These are phyloP conservation scores for Cantharis rustica DNA, from an alignment of 2,888 invertebrate genomes.

Conservation along the genomic window DNA sequence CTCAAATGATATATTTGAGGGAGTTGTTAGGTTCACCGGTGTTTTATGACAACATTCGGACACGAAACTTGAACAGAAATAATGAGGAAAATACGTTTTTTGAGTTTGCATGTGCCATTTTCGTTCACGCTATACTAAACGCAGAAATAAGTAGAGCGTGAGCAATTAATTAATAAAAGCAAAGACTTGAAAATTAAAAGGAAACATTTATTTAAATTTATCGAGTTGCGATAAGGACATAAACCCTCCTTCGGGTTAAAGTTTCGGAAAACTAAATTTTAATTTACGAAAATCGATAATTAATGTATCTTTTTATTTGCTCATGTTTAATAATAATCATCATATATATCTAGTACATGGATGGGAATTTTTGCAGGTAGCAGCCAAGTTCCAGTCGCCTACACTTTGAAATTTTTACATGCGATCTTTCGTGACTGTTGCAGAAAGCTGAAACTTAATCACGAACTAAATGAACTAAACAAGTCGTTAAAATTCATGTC, in stretches of 20 bases:
- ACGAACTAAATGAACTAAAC: constrained; percentile 27
- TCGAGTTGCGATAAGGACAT: not conserved
- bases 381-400: constrained; percentile 18
- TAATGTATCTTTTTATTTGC: not conserved
- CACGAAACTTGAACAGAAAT: constrained; percentile 35
- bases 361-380: constrained; percentile 12
- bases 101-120: constrained; percentile 17
- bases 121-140: constrained; percentile 12
- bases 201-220: not conserved
- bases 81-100: constrained; percentile 28
- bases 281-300: not conserved
- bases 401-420: constrained; percentile 25
- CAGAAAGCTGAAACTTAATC: constrained; percentile 25
- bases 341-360: not conserved
- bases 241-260: not conserved
- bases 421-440: constrained; percentile 28
- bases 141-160: not conserved
- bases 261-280: not conserved
- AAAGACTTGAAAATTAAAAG: not conserved
- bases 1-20: constrained; percentile 25
- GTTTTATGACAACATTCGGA: constrained; percentile 33
- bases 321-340: constrained; percentile 4
- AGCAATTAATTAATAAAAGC: not conserved
- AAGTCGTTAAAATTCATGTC: constrained; percentile 30
- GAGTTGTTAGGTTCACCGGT: constrained; percentile 27